Evolutionary conservation across 2,888 invertebrate species (phyloP).

Genomic region (Drosophila ezoana): DNA sequence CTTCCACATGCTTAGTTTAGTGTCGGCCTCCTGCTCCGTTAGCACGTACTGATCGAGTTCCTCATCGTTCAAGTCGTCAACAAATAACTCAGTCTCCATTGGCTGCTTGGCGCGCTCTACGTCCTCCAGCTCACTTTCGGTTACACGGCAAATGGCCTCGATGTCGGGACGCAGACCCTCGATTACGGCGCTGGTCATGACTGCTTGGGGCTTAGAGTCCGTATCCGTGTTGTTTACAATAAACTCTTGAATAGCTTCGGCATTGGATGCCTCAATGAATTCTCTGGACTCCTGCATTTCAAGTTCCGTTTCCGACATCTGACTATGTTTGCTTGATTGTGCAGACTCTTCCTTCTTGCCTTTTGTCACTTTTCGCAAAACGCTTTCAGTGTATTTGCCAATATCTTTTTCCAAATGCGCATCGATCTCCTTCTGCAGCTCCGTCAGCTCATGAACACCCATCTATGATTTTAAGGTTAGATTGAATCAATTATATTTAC

Average conservation of each 20-base stretch:
- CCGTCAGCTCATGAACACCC: slow-evolving; percentile 89
- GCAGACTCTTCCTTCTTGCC: slow-evolving; percentile 16
- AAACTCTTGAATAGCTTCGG: slow-evolving; percentile 85
- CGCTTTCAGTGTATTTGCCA: slow-evolving; percentile 83
- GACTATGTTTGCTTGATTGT: slow-evolving; percentile 4
- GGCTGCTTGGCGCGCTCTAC: slow-evolving; percentile 83
- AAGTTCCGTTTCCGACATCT: slow-evolving; percentile 65
- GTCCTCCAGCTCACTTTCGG: slow-evolving; percentile 84
- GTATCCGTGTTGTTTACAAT: slow-evolving; percentile 70
- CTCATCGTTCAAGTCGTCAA: slow-evolving; percentile 93
- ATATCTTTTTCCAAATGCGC: slow-evolving; percentile 90
- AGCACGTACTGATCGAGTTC: slow-evolving; percentile 95
- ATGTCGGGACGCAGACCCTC: slow-evolving; percentile 88
- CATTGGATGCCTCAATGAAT: slow-evolving; percentile 85
- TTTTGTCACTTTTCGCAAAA: slow-evolving; percentile 52
- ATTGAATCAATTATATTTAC: neutral
- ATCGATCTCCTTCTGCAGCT: slow-evolving; percentile 95
- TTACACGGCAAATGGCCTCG: slow-evolving; percentile 91
- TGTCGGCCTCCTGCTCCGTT: slow-evolving; percentile 91
- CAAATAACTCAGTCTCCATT: slow-evolving; percentile 85
- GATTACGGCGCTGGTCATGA: slow-evolving; percentile 60
- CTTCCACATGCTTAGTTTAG: slow-evolving; percentile 95
- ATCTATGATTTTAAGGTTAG: slow-evolving; percentile 60
- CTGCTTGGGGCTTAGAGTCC: slow-evolving; percentile 22
- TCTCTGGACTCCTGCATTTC: slow-evolving; percentile 85